These are phyloP conservation scores for Pseudomugil gertrudae DNA, from an alignment of 2,797 vertebrate species.

Conservation along the genomic window DNA sequence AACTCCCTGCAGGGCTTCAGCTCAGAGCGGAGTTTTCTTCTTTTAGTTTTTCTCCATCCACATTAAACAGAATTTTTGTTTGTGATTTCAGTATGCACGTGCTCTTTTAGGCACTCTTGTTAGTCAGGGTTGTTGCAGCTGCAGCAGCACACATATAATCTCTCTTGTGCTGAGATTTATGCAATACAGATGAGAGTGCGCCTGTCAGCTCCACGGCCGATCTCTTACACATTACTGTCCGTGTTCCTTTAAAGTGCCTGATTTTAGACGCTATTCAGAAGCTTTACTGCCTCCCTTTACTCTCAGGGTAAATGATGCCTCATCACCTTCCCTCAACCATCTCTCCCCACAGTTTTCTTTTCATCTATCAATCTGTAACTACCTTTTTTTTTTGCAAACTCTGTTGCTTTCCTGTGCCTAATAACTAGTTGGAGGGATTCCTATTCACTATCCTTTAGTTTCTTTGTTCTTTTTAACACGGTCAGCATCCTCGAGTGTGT, in stretches of 20 bases:
- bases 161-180: constrained; percentile 57
- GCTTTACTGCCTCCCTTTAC: constrained; percentile 43
- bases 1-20: constrained; percentile 20
- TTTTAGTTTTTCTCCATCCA: constrained; percentile 9
- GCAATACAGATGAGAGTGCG: constrained; percentile 48
- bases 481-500: constrained; percentile 30
- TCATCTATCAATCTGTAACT: constrained; percentile 32
- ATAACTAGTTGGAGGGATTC: constrained; percentile 9
- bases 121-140: constrained; percentile 39
- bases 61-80: constrained; percentile 32
- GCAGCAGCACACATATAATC: constrained; percentile 51
- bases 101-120: constrained; percentile 24
- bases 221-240: constrained; percentile 25
- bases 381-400: constrained; percentile 21
- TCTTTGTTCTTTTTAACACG: constrained; percentile 12
- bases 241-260: constrained; percentile 47
- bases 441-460: background rate
- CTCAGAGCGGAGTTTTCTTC: background rate
- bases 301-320: constrained; percentile 66
- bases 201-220: constrained; percentile 60
- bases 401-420: constrained; percentile 12
- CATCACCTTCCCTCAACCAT: constrained; percentile 62
- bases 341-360: constrained; percentile 46
- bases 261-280: constrained; percentile 58
- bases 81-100: constrained; percentile 17